phyloP scores from a whole-genome alignment of 2,797 vertebrate genomes.

The Melanotaenia nigrans region DNA sequence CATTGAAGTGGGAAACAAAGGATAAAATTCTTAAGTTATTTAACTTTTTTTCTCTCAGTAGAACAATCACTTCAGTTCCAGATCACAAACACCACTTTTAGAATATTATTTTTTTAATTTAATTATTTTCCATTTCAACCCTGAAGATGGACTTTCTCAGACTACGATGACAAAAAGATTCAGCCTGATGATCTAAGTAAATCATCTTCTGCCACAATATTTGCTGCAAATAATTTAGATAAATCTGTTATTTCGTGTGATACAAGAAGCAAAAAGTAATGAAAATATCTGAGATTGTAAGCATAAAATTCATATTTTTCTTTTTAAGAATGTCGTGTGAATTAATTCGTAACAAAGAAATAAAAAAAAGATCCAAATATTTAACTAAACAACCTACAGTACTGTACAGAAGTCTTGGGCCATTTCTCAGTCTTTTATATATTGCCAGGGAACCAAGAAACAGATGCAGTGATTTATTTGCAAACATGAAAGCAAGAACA shows the following conservation, averaged over 20 bases:
- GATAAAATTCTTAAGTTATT: background rate
- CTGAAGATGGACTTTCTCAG: background rate
- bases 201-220: no score
- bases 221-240: background rate
- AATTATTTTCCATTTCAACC: background rate
- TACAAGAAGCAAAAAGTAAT: background rate
- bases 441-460: background rate
- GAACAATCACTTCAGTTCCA: background rate
- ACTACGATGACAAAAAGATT: no score
- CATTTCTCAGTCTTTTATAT: background rate
- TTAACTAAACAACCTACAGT: background rate
- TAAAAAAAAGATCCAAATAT: background rate
- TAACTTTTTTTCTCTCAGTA: background rate
- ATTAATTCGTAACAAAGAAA: background rate
- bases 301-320: background rate
- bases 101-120: background rate
- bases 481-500: background rate
- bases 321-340: background rate
- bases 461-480: background rate
- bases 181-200: no score
- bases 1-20: background rate
- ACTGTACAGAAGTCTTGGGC: background rate
- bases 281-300: background rate
- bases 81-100: background rate
- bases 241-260: background rate